phyloP scores from a whole-genome alignment of 2,113 vertebrate genomes.

The Mormyrus iriodes region DNA sequence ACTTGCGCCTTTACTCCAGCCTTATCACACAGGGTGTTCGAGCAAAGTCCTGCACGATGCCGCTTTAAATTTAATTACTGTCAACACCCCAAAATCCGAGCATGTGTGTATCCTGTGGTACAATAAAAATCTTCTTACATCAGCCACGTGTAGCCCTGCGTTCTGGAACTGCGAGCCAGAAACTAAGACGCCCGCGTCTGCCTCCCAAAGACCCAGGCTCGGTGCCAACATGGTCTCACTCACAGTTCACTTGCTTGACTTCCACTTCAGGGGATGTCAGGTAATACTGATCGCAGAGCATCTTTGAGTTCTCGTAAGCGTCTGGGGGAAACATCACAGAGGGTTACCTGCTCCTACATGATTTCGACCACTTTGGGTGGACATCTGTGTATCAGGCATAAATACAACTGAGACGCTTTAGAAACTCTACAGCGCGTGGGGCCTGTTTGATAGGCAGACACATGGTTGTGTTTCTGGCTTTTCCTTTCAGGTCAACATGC shows the following conservation, averaged over 20 bases:
- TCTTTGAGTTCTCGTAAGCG: conserved; percentile 80
- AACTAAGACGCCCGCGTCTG: background rate
- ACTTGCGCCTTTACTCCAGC: no score
- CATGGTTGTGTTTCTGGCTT: background rate
- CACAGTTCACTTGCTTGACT: conserved; percentile 83
- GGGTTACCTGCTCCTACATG: background rate
- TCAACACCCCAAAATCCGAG: background rate
- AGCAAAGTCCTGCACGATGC: background rate
- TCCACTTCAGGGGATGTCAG: conserved; percentile 85
- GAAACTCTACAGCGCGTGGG: background rate
- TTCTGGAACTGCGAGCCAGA: background rate
- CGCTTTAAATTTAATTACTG: background rate
- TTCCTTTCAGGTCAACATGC: background rate
- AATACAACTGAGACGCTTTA: background rate
- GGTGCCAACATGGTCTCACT: conserved; percentile 42
- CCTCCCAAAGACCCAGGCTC: background rate
- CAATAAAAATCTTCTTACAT: background rate
- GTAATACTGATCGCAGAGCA: conserved; percentile 98
- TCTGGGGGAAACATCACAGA: conserved; percentile 57
- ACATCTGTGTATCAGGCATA: background rate
- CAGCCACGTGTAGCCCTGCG: background rate
- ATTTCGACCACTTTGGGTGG: background rate
- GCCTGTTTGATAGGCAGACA: background rate
- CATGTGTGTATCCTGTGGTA: background rate
- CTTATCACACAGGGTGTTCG: background rate